phyloP scores from a whole-genome alignment of 2,797 vertebrate genomes.

The Rousettus madagascariensis region DNA sequence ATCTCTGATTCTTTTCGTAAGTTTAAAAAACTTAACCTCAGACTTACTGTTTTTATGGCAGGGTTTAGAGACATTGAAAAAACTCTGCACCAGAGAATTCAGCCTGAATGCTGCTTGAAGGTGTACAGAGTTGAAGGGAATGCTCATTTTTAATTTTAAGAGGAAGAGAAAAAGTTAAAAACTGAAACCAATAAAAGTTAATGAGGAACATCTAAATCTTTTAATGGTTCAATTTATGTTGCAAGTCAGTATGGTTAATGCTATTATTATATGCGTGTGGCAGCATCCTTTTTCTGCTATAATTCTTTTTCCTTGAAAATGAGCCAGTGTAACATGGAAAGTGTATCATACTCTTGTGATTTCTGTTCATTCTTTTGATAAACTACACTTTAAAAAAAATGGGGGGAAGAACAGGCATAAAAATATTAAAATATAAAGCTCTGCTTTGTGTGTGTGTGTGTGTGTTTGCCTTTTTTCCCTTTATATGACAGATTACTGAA shows the following conservation, averaged over 20 bases:
- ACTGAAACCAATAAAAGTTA: constrained; percentile 78
- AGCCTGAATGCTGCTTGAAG: constrained; percentile 46
- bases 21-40: background rate
- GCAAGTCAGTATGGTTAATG: constrained; percentile 73
- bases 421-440: constrained; percentile 65
- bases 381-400: constrained; percentile 4
- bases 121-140: constrained; percentile 9
- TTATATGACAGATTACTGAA: constrained; percentile 72
- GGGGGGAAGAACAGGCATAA: background rate
- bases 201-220: constrained; percentile 67
- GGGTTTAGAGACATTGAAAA: background rate
- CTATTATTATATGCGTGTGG: constrained; percentile 65
- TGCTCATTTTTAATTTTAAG: constrained; percentile 75
- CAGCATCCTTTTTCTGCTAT: constrained; percentile 68
- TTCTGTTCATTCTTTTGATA: constrained; percentile 56
- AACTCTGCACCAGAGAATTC: background rate
- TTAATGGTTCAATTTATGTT: constrained; percentile 78
- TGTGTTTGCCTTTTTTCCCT: constrained; percentile 50
- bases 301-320: constrained; percentile 76
- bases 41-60: background rate
- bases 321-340: constrained; percentile 38
- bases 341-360: background rate
- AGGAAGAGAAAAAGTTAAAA: constrained; percentile 73
- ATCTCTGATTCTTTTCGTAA: background rate
- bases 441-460: background rate